A percentile compares a stretch with the other conserved stretches of the same genome.
Conservation (phyloP, 2,113 vertebrate genomes). For the Rana temporaria region DNA sequence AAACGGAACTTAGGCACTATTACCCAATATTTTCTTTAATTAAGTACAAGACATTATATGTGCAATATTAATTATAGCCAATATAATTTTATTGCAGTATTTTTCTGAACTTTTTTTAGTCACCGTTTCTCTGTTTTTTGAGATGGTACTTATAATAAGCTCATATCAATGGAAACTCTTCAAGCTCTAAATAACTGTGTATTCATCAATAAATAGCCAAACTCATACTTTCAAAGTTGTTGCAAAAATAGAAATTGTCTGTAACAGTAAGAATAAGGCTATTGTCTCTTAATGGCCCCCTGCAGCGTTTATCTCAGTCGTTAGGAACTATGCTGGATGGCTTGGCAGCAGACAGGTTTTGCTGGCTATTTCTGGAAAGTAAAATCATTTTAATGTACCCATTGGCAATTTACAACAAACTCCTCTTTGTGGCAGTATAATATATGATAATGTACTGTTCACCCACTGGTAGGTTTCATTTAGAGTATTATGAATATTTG, state of each 20-base stretch:
- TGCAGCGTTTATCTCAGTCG: conserved; percentile 30
- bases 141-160: conserved; percentile 21
- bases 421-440: conserved; percentile 6
- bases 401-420: conserved; percentile 17
- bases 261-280: conserved; percentile 22
- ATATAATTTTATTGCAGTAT: conserved; percentile 47
- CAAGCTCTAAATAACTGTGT: conserved; percentile 8
- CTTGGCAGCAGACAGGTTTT: conserved; percentile 26
- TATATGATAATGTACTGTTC: conserved; percentile 1
- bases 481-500: conserved; percentile 14
- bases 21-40: conserved; percentile 47
- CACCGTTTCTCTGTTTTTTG: neutral
- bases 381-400: conserved; percentile 16
- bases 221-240: conserved; percentile 5
- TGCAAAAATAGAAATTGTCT: conserved; percentile 41
- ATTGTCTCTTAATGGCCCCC: conserved; percentile 46
- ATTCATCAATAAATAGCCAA: conserved; percentile 7
- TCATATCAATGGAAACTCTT: conserved; percentile 14
- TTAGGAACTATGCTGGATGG: conserved; percentile 12
- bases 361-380: conserved; percentile 22
- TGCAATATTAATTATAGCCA: conserved; percentile 46
- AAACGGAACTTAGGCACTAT: conserved; percentile 34
- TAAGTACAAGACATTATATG: conserved; percentile 48
- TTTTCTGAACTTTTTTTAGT: conserved; percentile 12
- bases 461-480: conserved; percentile 8